A percentile compares a stretch with the other conserved stretches of the same genome.
Evolutionary conservation across 35 echinoderm and acorn worm species (phyloP).

Genomic region (Hemicentrotus pulcherrimus): DNA sequence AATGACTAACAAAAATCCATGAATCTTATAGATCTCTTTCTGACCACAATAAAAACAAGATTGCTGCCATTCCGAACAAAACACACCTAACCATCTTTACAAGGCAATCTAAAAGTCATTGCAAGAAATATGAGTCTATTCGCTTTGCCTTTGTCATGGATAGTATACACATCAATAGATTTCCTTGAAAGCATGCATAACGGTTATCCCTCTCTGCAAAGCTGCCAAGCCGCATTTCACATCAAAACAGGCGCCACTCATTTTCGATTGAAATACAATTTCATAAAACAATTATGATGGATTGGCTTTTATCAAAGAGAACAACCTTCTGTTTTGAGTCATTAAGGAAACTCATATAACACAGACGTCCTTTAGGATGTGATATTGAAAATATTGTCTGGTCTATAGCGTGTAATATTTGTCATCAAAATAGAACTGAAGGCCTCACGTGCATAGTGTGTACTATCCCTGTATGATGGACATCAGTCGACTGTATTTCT

Average conservation of each 20-base stretch:
- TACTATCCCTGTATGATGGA: background rate
- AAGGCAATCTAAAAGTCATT: background rate
- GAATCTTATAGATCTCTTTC: background rate
- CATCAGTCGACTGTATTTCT: background rate
- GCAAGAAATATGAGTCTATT: background rate
- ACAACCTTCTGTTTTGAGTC: background rate
- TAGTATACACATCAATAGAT: background rate
- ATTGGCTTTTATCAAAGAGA: background rate
- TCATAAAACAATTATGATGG: no score
- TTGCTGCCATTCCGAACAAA: background rate
- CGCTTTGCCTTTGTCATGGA: background rate
- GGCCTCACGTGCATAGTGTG: background rate
- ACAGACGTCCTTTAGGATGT: background rate
- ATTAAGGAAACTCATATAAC: background rate
- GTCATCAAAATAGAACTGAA: background rate
- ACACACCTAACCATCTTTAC: background rate
- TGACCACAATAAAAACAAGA: background rate
- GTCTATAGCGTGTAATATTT: background rate
- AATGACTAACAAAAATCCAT: background rate
- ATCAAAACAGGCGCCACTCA: background rate
- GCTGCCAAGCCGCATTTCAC: background rate
- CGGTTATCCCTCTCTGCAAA: background rate
- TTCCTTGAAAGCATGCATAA: background rate
- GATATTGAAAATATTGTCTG: background rate
- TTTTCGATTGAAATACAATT: background rate